Evolutionary conservation across 2,113 vertebrate genomes (phyloP), one percentile per base, ranked within the genome.

Genomic region (Fukomys damarensis): DNA sequence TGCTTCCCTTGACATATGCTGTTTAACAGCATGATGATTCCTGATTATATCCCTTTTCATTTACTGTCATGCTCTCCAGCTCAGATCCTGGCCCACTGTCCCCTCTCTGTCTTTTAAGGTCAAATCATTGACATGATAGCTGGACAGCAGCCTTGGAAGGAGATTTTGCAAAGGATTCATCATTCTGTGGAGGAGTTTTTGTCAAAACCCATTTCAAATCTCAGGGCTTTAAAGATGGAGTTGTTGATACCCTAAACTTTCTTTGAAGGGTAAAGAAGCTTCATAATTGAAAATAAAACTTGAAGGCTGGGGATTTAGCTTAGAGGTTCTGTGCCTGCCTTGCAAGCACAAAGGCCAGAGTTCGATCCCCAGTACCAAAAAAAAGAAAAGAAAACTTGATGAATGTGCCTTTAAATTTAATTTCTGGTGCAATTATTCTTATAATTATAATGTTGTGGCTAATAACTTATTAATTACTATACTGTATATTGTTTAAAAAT

Each of bases 141-240:
- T 94, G 49, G 96, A 92, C 14, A 72, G 54, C 43, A 97, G 89
- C 56, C 61, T 97, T 97, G 96, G 93, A 95, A 81, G 65, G 76
- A 86, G 79, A 92, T 76, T 68, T 65, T 90, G 65, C 81, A 92
- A 89, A 41, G 30, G 72, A 97, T 97, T 97, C 95, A 95, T 97
- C 96, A 74, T 96, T 95, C 96, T 82, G 3, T 94, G 32, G 49
- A 95, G 88, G 58, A 91, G 95, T 97, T 97, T 92, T 56, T 92
- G 91, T 95, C 86, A 97, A 96, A 98, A 97, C 93, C 91, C 54
- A 89, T 95, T 96, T 98, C 49, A 97, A 83, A 14, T 46, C 96
- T 96, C 89, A 92, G 96, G 85, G 72, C 72, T 94, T 92, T 85
- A 79, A 97, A 96, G 86, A 98, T 91, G 54, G 95, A 96, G 63